Evolutionary conservation across 1,140 invertebrate genomes (phyloP).

Genomic region (Cydia amplana): DNA sequence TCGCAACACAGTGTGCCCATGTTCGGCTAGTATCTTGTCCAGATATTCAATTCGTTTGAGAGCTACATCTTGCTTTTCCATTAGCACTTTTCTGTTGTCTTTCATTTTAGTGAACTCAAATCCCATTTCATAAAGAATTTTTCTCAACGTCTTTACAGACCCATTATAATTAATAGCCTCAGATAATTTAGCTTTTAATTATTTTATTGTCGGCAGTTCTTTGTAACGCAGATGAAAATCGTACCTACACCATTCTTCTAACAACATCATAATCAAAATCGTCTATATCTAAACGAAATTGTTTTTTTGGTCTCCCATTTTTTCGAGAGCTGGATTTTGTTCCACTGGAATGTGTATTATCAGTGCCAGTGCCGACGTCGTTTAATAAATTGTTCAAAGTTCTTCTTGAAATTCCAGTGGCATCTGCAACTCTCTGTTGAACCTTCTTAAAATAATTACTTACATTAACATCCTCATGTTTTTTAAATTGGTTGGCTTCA

Average conservation of each 20-base stretch:
- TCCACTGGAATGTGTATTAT: constrained; percentile 27
- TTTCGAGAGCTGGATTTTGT: constrained; percentile 35
- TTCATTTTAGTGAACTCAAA: constrained; percentile 38
- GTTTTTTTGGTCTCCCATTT: constrained; percentile 37
- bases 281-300: constrained; percentile 16
- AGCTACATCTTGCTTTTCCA: constrained; percentile 36
- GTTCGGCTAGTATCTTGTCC: constrained; percentile 7
- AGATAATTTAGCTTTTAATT: too few relatives aligned
- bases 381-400: not conserved
- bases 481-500: constrained; percentile 10
- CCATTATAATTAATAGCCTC: constrained; percentile 31
- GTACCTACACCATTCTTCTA: too few relatives aligned
- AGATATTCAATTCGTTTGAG: constrained; percentile 34
- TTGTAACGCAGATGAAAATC: too few relatives aligned
- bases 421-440: constrained; percentile 18
- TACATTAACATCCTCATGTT: constrained; percentile 12
- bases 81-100: constrained; percentile 36
- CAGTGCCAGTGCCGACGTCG: not conserved
- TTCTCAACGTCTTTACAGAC: constrained; percentile 37
- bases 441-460: constrained; percentile 27
- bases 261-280: too few relatives aligned
- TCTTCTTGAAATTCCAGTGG: constrained; percentile 1
- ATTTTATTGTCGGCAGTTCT: too few relatives aligned
- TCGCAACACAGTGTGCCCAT: constrained; percentile 35
- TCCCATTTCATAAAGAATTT: constrained; percentile 35